These are phyloP conservation scores for Dromiciops gliroides DNA, from an alignment of 2,113 vertebrate species.

Conservation along the genomic window DNA sequence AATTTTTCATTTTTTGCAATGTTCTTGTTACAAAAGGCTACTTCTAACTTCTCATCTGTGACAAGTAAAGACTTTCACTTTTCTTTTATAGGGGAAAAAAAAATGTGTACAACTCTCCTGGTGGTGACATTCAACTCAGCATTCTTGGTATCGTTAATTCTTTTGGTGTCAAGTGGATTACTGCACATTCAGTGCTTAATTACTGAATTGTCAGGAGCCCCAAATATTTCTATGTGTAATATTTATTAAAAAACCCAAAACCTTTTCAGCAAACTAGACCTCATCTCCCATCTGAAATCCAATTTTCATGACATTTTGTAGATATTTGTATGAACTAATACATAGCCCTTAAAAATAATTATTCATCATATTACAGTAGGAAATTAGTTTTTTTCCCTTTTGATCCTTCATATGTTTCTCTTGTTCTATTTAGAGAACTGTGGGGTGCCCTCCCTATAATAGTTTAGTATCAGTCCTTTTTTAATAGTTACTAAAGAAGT, in stretches of 20 bases:
- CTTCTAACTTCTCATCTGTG: slow-evolving; percentile 53
- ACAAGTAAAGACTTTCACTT: slow-evolving; percentile 40
- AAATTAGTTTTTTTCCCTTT: slow-evolving; percentile 76
- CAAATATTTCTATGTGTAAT: slow-evolving; percentile 71
- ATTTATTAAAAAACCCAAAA: slow-evolving; percentile 69
- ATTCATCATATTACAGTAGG: slow-evolving; percentile 60
- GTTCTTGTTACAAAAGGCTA: neutral
- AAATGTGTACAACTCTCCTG: slow-evolving; percentile 30
- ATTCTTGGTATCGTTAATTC: slow-evolving; percentile 69
- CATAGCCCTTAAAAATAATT: slow-evolving; percentile 67
- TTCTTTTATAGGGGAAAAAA: slow-evolving; percentile 51
- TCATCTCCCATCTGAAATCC: slow-evolving; percentile 74
- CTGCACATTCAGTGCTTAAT: slow-evolving; percentile 69
- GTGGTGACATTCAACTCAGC: slow-evolving; percentile 50
- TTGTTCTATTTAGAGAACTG: slow-evolving; percentile 72
- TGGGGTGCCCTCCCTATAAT: slow-evolving; percentile 65
- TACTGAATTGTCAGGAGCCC: slow-evolving; percentile 66
- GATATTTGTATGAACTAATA: slow-evolving; percentile 74
- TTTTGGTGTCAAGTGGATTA: slow-evolving; percentile 67
- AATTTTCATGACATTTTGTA: slow-evolving; percentile 75
- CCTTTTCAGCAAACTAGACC: slow-evolving; percentile 61
- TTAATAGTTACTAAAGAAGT: slow-evolving; percentile 66
- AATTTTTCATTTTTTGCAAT: slow-evolving; percentile 32
- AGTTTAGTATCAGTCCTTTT: slow-evolving; percentile 66
- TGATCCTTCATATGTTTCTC: slow-evolving; percentile 73